Evolutionary conservation across 53 echinoderm and acorn worm genomes (phyloP).

Genomic region (Hippasteria phrygiana): DNA sequence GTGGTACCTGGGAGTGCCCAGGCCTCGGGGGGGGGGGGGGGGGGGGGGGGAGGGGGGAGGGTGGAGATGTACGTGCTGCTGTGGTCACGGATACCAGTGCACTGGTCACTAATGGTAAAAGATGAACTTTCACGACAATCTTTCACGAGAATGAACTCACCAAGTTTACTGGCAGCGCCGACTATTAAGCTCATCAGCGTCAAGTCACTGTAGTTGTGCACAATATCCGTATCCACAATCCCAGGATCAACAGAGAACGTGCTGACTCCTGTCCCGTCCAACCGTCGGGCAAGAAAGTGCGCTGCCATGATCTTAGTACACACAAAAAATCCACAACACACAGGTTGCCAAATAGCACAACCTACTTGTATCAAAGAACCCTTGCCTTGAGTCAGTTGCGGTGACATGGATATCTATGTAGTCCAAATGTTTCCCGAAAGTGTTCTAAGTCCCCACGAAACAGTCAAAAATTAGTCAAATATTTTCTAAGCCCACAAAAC

Average conservation of each 20-base stretch:
- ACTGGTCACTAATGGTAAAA: not conserved
- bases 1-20: too few relatives aligned
- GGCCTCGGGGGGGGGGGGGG: not conserved
- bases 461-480: too few relatives aligned
- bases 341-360: too few relatives aligned
- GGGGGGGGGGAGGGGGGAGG: not conserved
- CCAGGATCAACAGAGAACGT: constrained; percentile 56
- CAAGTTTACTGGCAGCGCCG: not conserved
- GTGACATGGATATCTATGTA: too few relatives aligned
- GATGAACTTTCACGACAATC: not conserved
- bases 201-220: not conserved
- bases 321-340: not conserved
- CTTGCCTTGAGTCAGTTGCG: too few relatives aligned
- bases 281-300: constrained; percentile 45
- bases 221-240: constrained; percentile 43
- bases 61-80: too few relatives aligned
- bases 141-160: not conserved
- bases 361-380: too few relatives aligned
- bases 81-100: too few relatives aligned
- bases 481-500: too few relatives aligned
- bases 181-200: not conserved
- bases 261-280: constrained; percentile 17
- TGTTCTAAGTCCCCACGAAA: too few relatives aligned
- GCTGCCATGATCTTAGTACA: constrained; percentile 63
- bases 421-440: too few relatives aligned